These are phyloP conservation scores for Akabosia matsudoensis DNA, from an alignment of 1,140 invertebrate genomes.

Conservation along the genomic window DNA sequence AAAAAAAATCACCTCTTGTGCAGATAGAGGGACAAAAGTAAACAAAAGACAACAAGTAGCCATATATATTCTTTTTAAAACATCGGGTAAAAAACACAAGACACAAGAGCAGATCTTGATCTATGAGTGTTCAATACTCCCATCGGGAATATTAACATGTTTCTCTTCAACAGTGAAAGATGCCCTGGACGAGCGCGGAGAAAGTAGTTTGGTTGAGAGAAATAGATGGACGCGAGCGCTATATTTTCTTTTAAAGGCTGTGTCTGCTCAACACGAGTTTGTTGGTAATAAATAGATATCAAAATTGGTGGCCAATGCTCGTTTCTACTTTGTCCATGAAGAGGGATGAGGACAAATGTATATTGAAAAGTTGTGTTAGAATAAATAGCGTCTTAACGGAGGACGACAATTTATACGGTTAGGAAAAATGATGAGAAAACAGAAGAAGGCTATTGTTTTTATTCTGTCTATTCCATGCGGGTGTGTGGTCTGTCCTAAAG, in stretches of 20 bases:
- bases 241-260: no score
- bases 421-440: not conserved
- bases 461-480: no score
- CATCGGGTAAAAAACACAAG: no score
- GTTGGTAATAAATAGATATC: not conserved
- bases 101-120: constrained; percentile 18
- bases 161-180: not conserved
- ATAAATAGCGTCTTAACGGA: not conserved
- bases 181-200: not conserved
- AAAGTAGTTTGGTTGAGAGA: not conserved
- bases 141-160: constrained; percentile 19
- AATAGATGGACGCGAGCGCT: not conserved
- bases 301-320: not conserved
- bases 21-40: not conserved
- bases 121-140: constrained; percentile 22
- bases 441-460: not conserved
- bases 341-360: not conserved
- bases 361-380: not conserved
- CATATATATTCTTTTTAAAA: constrained; percentile 18
- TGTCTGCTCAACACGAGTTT: no score
- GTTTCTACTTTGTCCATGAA: not conserved
- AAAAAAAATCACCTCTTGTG: no score
- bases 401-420: not conserved
- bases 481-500: no score
- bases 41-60: not conserved